These are phyloP conservation scores for Dione juno DNA, from an alignment of 2,888 invertebrate species.

Conservation along the genomic window DNA sequence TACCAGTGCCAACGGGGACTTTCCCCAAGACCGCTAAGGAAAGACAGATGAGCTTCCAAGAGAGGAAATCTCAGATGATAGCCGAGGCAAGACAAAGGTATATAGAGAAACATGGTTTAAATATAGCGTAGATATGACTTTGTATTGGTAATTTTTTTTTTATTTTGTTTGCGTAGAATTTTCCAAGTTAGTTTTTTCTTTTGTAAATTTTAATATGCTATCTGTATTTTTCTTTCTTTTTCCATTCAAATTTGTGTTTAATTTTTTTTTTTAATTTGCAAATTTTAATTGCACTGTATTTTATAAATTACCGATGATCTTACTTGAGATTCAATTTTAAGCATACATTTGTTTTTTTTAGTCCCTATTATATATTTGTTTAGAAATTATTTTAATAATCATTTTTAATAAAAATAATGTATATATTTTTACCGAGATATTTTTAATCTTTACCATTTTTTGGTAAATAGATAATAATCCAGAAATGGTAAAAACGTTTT, in stretches of 20 bases:
- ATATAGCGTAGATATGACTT: constrained; percentile 54
- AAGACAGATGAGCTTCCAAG: constrained; percentile 88
- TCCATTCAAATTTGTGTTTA: not conserved
- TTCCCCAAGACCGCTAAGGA: constrained; percentile 85
- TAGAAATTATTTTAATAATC: constrained; percentile 7
- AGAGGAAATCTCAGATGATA: constrained; percentile 90
- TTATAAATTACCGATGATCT: too few relatives aligned
- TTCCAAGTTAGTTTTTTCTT: too few relatives aligned
- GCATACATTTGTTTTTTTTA: constrained; percentile 8
- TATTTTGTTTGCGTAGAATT: too few relatives aligned
- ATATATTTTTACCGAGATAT: not conserved
- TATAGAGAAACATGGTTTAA: constrained; percentile 89
- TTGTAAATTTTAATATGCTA: too few relatives aligned
- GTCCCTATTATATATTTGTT: not conserved
- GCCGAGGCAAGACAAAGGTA: constrained; percentile 90
- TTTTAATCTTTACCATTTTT: not conserved
- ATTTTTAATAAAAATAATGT: not conserved
- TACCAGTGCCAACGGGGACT: constrained; percentile 63
- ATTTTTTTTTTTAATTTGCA: not conserved
- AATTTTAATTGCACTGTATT: not conserved
- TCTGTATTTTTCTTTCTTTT: too few relatives aligned
- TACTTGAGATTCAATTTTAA: constrained; percentile 6
- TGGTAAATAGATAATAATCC: not conserved
- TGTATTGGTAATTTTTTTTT: too few relatives aligned
- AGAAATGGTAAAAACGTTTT: not conserved